phyloP scores from a whole-genome alignment of 92 coral and sea anemone species.

The Actinernus sp. region DNA sequence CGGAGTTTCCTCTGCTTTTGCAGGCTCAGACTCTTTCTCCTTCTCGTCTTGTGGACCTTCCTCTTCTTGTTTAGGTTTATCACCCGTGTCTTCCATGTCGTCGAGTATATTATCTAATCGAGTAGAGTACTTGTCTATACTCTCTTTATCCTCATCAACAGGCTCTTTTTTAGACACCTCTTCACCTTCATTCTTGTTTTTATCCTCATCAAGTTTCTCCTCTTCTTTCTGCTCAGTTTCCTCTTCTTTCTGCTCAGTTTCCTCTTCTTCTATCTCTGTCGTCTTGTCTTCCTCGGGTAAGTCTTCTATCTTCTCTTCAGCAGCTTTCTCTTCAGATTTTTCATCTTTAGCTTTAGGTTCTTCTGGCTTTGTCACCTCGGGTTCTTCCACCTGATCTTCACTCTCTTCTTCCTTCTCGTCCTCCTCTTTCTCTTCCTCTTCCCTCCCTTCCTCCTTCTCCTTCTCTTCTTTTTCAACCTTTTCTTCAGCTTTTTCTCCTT shows the following conservation, averaged over 20 bases:
- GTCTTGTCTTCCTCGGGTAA: slow-evolving; percentile 1
- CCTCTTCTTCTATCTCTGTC: not conserved
- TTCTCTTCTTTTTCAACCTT: slow-evolving; percentile 12
- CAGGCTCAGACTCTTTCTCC: not conserved
- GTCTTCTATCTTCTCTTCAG: not conserved
- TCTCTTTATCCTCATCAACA: slow-evolving; percentile 17
- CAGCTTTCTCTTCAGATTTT: no score
- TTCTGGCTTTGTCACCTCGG: no score
- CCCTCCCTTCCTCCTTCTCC: not conserved
- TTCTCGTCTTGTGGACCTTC: slow-evolving; percentile 3
- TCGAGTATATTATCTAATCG: slow-evolving; percentile 89
- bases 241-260: not conserved
- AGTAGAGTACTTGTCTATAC: slow-evolving; percentile 81
- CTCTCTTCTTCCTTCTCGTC: slow-evolving; percentile 6
- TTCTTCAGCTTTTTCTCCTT: not conserved
- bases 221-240: no score
- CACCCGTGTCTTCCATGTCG: slow-evolving; percentile 62
- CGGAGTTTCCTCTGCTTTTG: no score
- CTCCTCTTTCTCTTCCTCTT: slow-evolving; percentile 16
- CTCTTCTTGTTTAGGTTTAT: not conserved
- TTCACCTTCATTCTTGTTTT: no score
- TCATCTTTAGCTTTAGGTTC: no score
- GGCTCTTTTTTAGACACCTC: no score
- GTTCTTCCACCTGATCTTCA: not conserved
- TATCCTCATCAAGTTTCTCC: no score